These are phyloP conservation scores for Lucifuga dentata DNA, from an alignment of 2,113 vertebrate genomes.

Conservation along the genomic window DNA sequence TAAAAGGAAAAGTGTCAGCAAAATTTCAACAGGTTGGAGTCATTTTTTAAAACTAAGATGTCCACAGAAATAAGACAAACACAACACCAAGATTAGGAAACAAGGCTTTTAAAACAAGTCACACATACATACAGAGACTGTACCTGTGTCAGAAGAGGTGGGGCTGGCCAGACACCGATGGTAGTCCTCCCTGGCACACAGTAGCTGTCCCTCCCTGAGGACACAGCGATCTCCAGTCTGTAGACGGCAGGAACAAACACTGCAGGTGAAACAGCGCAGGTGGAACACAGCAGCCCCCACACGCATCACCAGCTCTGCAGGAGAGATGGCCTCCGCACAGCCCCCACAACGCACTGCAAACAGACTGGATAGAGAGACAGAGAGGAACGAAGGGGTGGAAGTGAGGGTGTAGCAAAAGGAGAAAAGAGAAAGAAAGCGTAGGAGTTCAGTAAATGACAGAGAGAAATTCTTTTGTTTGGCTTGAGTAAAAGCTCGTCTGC, in stretches of 20 bases:
- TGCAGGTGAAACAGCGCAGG: slow-evolving; percentile 96
- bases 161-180: slow-evolving; percentile 90
- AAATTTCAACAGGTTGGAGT: no score
- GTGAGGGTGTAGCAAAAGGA: slow-evolving; percentile 54
- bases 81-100: no score
- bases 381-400: slow-evolving; percentile 47
- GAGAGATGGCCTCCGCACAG: slow-evolving; percentile 88
- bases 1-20: no score
- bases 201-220: slow-evolving; percentile 92
- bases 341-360: slow-evolving; percentile 91
- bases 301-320: slow-evolving; percentile 94
- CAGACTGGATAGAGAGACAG: slow-evolving; percentile 79
- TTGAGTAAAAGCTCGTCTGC: slow-evolving; percentile 5
- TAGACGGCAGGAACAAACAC: slow-evolving; percentile 91
- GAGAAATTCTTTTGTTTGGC: slow-evolving; percentile 48
- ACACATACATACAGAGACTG: slow-evolving; percentile 10
- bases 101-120: neutral
- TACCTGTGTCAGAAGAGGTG: slow-evolving; percentile 91
- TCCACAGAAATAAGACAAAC: no score
- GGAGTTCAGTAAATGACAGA: slow-evolving; percentile 38
- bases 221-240: slow-evolving; percentile 95
- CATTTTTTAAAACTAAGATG: no score
- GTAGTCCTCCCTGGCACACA: slow-evolving; percentile 93
- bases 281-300: slow-evolving; percentile 93
- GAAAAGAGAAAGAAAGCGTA: slow-evolving; percentile 21